Base-by-base conservation (phyloP, 2,113 vertebrate genomes). In the Heterotis niloticus region DNA sequence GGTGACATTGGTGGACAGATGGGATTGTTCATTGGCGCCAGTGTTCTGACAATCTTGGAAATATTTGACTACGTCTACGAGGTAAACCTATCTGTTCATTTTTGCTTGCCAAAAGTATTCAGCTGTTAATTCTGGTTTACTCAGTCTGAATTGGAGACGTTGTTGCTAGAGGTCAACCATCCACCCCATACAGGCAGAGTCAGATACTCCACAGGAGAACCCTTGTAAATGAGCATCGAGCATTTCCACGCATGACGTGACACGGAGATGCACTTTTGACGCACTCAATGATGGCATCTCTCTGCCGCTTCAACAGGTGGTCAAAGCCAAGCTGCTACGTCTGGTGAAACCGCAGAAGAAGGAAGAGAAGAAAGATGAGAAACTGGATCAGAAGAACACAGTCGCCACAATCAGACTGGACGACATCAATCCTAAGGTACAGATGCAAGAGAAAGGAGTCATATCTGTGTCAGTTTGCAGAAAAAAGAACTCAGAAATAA, bases 371-470 rank as follows among this genome's bases (percentile, higher is more conserved):
- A 64, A 52, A 4, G 75, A 85, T 62, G 78, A 69, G 74, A 23
- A 56, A 52, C 83, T 92, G 86, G 93, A 93, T 77, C 93, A 94
- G 54, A 85, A 91, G 0, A 94, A 92, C 83, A 94, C 94, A 73
- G 94, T 98, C 0, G 94, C 96, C 76, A 98, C 96, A 0, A 92
- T 98, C 83, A 93, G 94, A 78, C 88, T 97, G 52, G 95, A 96
- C 87, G 95, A 98, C 80, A 90, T 94, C 76, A 96, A 96, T 87
- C 91, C 93, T 64, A 95, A 96, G 94, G 97, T 98, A 5, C n/a
- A 28, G 56, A n/a, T 62, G 4, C 26, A 11, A 12, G 18, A 18
- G 1, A 14, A 4, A 18, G 1, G 57, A 14, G 10, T n/a, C n/a
- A n/a, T n/a, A n/a, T n/a, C n/a, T n/a, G n/a, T n/a, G n/a, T n/a